These are phyloP conservation scores for Drosophila obscura DNA, from an alignment of 1,140 invertebrate species.

Conservation along the genomic window DNA sequence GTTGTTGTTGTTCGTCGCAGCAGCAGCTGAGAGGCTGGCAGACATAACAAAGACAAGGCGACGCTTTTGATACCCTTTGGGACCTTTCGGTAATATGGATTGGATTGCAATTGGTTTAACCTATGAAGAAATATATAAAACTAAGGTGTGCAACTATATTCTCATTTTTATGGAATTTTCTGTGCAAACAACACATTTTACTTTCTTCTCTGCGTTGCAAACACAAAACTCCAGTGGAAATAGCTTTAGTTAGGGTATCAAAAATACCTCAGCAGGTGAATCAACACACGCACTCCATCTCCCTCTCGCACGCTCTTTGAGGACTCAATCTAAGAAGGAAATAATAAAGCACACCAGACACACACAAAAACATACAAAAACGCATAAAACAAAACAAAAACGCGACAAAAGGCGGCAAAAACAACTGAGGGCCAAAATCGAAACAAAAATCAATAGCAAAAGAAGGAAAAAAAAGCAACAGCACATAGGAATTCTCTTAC, in stretches of 20 bases:
- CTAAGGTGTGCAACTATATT: too few relatives aligned
- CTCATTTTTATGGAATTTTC: too few relatives aligned
- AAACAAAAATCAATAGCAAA: slow-evolving; percentile 47
- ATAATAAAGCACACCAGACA: slow-evolving; percentile 23
- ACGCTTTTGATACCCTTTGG: too few relatives aligned
- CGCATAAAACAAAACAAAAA: slow-evolving; percentile 32
- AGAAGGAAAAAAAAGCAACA: slow-evolving; percentile 39
- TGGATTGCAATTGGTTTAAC: too few relatives aligned
- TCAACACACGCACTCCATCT: slow-evolving; percentile 1
- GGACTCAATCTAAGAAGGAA: slow-evolving; percentile 21
- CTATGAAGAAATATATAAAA: too few relatives aligned
- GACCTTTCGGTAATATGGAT: too few relatives aligned
- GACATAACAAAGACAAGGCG: too few relatives aligned
- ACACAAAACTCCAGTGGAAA: slow-evolving; percentile 10
- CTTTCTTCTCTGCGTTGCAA: too few relatives aligned
- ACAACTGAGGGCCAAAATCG: slow-evolving; percentile 14
- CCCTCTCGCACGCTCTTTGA: slow-evolving; percentile 6
- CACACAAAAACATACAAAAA: neutral
- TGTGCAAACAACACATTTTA: too few relatives aligned
- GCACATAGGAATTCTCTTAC: slow-evolving; percentile 60
- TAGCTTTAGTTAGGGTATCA: too few relatives aligned
- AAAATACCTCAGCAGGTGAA: slow-evolving; percentile 31
- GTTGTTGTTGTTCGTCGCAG: slow-evolving; percentile 22
- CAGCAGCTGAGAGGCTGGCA: slow-evolving; percentile 39
- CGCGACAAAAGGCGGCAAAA: slow-evolving; percentile 33